Percentiles rank a stretch among this genome's conserved stretches.
phyloP scores from a whole-genome alignment of 2,797 vertebrate species.

The Dallia pectoralis region DNA sequence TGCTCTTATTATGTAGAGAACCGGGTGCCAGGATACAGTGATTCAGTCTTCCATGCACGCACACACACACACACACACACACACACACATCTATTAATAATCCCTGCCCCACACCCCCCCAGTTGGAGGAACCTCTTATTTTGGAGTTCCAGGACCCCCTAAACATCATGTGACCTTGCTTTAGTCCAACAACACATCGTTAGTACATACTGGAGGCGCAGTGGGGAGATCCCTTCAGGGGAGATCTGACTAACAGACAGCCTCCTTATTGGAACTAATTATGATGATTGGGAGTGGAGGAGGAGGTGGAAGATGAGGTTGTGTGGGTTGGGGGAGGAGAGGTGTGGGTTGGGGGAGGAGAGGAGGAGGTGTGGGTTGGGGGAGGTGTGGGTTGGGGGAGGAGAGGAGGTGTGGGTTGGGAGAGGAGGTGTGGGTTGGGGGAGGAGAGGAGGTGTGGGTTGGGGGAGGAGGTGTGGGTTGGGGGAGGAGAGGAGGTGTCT shows the following conservation, averaged over 20 bases:
- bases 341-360: background rate
- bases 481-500: background rate
- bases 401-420: too few relatives aligned
- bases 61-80: too few relatives aligned
- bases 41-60: conserved; percentile 14
- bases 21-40: conserved; percentile 1
- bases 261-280: conserved; percentile 51
- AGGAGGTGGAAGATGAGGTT: too few relatives aligned
- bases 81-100: too few relatives aligned
- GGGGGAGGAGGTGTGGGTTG: too few relatives aligned
- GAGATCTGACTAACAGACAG: conserved; percentile 51
- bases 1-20: too few relatives aligned
- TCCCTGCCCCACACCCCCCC: too few relatives aligned
- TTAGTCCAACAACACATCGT: conserved; percentile 70
- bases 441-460: background rate
- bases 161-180: conserved; percentile 60
- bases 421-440: too few relatives aligned
- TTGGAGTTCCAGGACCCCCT: conserved; percentile 36
- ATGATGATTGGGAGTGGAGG: conserved; percentile 1
- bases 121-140: conserved; percentile 5
- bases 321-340: too few relatives aligned
- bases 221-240: conserved; percentile 54
- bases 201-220: conserved; percentile 57
- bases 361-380: too few relatives aligned
- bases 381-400: background rate